Conservation (phyloP, 2,797 vertebrate species). For the Halcyon smyrnensis region DNA sequence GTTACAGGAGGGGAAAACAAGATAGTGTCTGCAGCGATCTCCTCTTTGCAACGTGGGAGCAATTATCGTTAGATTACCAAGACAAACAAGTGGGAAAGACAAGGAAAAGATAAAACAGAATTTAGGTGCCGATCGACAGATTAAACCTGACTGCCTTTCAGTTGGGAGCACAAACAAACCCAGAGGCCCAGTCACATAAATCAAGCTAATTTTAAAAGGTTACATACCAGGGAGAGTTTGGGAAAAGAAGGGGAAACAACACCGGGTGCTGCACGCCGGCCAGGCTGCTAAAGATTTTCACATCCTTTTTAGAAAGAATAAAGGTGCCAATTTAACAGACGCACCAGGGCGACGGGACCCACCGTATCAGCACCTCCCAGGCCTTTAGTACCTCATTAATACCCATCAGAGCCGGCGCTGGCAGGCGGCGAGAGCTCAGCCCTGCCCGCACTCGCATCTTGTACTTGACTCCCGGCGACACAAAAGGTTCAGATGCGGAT, state of each 20-base stretch:
- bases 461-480: background rate
- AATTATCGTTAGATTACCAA: conserved; percentile 29
- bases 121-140: conserved; percentile 9
- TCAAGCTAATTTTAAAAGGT: conserved; percentile 38
- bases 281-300: background rate
- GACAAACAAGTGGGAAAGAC: conserved; percentile 26
- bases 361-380: conserved; percentile 19
- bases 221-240: conserved; percentile 33
- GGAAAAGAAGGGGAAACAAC: conserved; percentile 36
- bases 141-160: conserved; percentile 28
- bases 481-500: background rate
- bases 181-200: conserved; percentile 27
- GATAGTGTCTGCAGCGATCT: background rate
- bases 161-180: conserved; percentile 12
- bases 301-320: conserved; percentile 14
- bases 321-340: background rate
- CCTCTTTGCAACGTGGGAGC: background rate
- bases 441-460: background rate
- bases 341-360: conserved; percentile 9
- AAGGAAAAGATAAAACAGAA: conserved; percentile 29
- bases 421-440: background rate
- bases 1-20: background rate
- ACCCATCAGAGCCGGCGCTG: background rate
- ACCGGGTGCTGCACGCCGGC: background rate
- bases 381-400: conserved; percentile 12